Evolutionary conservation across 2,113 vertebrate genomes (phyloP), one percentile per base, ranked within the genome.

Genomic region (Pelobates fuscus): DNA sequence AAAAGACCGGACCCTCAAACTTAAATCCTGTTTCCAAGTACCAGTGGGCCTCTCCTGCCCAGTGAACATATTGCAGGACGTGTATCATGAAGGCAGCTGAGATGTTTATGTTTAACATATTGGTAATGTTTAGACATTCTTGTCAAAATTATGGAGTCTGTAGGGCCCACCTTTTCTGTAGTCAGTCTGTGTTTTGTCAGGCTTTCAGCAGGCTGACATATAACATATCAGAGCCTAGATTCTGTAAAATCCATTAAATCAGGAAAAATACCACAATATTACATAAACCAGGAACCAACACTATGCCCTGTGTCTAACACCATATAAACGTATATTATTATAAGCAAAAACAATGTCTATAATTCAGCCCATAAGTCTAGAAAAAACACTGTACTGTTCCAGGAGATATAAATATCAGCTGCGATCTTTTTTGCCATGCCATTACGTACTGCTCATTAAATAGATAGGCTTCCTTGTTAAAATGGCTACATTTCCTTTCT

Each of bases 341-440:
- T 63, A 52, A 62, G 46, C 62, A 72, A 43, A 72, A 65, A 55
- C 71, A 64, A 25, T 65, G 61, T 73, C 61, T 73, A 57, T 65
- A 55, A 72, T 43, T 52, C 23, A 63, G 49, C 20, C 66, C 26
- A 37, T 49, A 54, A 32, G 20, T 24, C 54, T 62, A 41, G 37
- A 68, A 68, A n/a, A 8, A 46, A 66, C 21, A 26, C 23, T 23
- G 23, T 17, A 49, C 27, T 55, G 27, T 63, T 14, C 44, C 44
- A 49, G 44, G 17, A 11, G 12, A 17, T 1, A 5, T 18, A 49
- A 17, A 18, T 17, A 46, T 46, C 17, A 46, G 17, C 44, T 46
- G 17, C 44, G 4, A 14, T 1, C 12, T 14, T 14, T 49, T 17
- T 49, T 12, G 12, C 5, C 15, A 49, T 49, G 44, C 8, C 17